Evolutionary conservation across 1,140 invertebrate genomes (phyloP).

Genomic region (Drosophila pruinosa): DNA sequence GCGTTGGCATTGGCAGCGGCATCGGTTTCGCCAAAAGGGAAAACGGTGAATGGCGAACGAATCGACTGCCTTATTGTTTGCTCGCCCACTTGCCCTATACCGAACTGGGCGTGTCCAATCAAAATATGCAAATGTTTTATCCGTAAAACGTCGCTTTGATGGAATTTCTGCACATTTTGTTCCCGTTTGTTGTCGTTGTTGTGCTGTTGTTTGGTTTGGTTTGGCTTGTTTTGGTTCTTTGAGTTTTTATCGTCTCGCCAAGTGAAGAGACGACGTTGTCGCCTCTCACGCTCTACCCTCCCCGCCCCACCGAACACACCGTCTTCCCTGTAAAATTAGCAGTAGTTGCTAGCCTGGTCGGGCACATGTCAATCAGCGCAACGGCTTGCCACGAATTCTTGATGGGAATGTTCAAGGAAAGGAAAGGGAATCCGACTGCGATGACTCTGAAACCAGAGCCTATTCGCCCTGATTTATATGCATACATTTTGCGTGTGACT

Average conservation of each 20-base stretch:
- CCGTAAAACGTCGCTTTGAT: slow-evolving; percentile 78
- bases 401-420: not conserved
- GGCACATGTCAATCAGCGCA: slow-evolving; percentile 63
- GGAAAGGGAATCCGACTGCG: not conserved
- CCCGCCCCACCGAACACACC: not conserved
- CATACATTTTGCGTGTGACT: slow-evolving; percentile 75
- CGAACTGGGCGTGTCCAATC: slow-evolving; percentile 73
- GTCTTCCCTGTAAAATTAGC: slow-evolving; percentile 71
- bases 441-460: not conserved
- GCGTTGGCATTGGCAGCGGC: slow-evolving; percentile 1
- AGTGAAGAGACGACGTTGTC: slow-evolving; percentile 24
- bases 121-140: slow-evolving; percentile 79
- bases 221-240: slow-evolving; percentile 55
- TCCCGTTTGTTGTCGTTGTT: slow-evolving; percentile 25
- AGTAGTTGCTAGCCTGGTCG: slow-evolving; percentile 59
- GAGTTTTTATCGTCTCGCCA: slow-evolving; percentile 38
- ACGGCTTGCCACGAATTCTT: slow-evolving; percentile 18
- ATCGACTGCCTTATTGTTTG: slow-evolving; percentile 62
- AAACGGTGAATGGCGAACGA: not conserved
- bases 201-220: slow-evolving; percentile 63
- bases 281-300: not conserved
- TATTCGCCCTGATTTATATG: slow-evolving; percentile 62
- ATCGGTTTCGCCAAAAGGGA: not conserved
- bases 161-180: slow-evolving; percentile 75
- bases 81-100: slow-evolving; percentile 62